A percentile compares a stretch with the other conserved stretches of the same genome.
These are phyloP conservation scores for Ameiurus melas DNA, from an alignment of 2,113 vertebrate species.

Conservation along the genomic window DNA sequence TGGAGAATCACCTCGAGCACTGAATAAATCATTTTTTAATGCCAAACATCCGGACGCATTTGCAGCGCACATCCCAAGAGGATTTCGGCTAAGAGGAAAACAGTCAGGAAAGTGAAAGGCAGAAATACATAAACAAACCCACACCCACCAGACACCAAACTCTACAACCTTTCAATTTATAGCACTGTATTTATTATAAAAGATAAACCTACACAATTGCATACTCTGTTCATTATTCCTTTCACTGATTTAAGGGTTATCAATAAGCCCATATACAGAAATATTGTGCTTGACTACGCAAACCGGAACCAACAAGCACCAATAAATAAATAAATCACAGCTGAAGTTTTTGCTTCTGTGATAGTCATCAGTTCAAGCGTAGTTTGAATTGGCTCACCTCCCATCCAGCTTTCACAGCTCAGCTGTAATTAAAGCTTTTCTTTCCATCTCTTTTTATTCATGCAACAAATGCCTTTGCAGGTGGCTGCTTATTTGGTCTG, in stretches of 20 bases:
- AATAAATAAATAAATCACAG: background rate
- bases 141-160: background rate
- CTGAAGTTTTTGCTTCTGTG: background rate
- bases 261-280: background rate
- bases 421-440: slow-evolving; percentile 5
- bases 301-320: background rate
- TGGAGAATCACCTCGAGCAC: background rate
- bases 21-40: slow-evolving; percentile 4
- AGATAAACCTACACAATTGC: background rate
- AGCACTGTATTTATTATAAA: background rate
- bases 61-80: slow-evolving; percentile 5
- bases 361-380: slow-evolving; percentile 5
- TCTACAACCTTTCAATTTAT: background rate
- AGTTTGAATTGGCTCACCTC: slow-evolving; percentile 1
- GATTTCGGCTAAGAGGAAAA: background rate
- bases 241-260: background rate
- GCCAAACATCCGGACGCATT: background rate
- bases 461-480: slow-evolving; percentile 21
- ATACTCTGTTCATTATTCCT: background rate
- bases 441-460: background rate
- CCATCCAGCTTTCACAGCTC: slow-evolving; percentile 11
- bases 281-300: background rate
- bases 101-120: background rate
- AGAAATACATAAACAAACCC: background rate
- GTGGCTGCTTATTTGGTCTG: slow-evolving; percentile 23